Percentiles rank a stretch among this genome's conserved stretches.
These are phyloP conservation scores for Myopa testacea DNA, from an alignment of 2,888 invertebrate species.

Conservation along the genomic window DNA sequence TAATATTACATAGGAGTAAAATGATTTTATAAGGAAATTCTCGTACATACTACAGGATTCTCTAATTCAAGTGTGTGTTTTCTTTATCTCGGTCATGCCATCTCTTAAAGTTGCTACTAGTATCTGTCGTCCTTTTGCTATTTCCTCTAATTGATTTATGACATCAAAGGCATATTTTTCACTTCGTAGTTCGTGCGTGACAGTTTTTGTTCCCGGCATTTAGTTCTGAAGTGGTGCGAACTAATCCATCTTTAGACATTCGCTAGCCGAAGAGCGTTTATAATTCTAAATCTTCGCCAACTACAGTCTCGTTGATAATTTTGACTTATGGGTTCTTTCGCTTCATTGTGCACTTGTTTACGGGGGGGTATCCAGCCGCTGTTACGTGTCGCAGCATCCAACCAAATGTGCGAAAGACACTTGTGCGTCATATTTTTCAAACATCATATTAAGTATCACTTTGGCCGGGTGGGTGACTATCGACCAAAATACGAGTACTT, in stretches of 20 bases:
- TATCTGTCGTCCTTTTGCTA: background rate
- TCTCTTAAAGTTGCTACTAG: background rate
- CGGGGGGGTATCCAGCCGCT: constrained; percentile 51
- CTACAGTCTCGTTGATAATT: constrained; percentile 64
- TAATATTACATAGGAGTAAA: background rate
- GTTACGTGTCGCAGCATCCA: constrained; percentile 41
- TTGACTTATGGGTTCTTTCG: constrained; percentile 62
- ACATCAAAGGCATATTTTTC: constrained; percentile 67
- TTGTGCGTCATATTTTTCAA: constrained; percentile 34
- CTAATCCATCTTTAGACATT: constrained; percentile 51
- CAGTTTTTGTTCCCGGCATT: constrained; percentile 55
- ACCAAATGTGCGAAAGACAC: constrained; percentile 19
- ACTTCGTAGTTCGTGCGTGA: constrained; percentile 66
- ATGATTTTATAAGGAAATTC: background rate
- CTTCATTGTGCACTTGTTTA: constrained; percentile 29
- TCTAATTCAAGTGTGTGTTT: background rate
- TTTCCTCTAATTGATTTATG: constrained; percentile 64
- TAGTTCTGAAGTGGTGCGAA: constrained; percentile 46
- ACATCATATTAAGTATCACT: constrained; percentile 28
- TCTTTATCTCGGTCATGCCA: background rate
- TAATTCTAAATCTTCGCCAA: constrained; percentile 50
- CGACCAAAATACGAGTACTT: constrained; percentile 19
- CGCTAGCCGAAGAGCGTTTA: constrained; percentile 34
- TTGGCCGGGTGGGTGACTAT: constrained; percentile 14
- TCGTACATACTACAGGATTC: background rate